A percentile compares a stretch with the other conserved stretches of the same genome.
Evolutionary conservation across 2,113 vertebrate species (phyloP).

Genomic region (Ramphastos sulfuratus): DNA sequence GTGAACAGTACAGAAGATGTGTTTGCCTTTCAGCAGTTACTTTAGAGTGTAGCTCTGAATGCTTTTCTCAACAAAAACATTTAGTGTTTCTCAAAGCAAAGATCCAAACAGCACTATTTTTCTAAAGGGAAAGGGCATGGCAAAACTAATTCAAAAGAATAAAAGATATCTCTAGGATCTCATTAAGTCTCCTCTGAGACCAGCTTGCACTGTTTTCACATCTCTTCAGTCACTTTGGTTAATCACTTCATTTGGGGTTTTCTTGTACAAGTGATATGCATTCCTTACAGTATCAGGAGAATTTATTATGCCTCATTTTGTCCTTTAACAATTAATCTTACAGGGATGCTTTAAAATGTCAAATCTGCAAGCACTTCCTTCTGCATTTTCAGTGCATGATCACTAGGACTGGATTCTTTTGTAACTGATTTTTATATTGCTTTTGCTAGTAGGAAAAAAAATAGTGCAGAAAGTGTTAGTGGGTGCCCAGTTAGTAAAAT

Average conservation of each 20-base stretch:
- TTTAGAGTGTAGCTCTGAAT: background rate
- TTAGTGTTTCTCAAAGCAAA: background rate
- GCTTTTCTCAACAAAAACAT: background rate
- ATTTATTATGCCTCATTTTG: constrained; percentile 11
- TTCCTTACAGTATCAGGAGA: background rate
- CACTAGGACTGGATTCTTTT: background rate
- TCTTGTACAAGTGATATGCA: constrained; percentile 15
- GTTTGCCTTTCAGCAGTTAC: background rate
- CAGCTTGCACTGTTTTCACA: background rate
- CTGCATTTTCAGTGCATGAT: background rate
- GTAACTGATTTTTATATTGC: background rate
- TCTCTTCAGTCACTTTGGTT: background rate
- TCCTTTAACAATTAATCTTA: constrained; percentile 22
- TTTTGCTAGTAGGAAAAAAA: background rate
- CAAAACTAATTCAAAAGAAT: background rate
- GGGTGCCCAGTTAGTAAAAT: background rate
- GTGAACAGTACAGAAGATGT: background rate
- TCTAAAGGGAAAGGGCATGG: background rate
- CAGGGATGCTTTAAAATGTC: background rate
- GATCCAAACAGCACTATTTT: background rate
- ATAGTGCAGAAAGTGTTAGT: background rate
- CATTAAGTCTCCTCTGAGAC: background rate
- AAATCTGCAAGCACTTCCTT: background rate
- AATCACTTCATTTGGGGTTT: background rate
- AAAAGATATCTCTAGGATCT: background rate